Base-by-base conservation (phyloP, 2,888 invertebrate species). In the Harpalus rubripes region DNA sequence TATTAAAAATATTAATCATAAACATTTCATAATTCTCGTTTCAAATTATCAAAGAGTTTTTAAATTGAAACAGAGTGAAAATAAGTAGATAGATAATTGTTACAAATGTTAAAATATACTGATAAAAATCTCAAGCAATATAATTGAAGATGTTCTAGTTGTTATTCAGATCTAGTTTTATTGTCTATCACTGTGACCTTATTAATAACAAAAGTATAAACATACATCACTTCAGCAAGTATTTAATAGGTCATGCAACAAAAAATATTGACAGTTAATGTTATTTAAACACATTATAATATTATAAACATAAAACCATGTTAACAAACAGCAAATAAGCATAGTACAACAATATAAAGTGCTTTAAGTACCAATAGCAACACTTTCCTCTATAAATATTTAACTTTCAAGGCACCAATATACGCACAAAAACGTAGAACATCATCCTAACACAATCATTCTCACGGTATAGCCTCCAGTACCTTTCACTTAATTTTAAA, bases 371-470 rank as follows among this genome's bases (percentile, higher is more conserved):
- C 32, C 68, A 68, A 68, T 39, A 39, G 68, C 26, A 15, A 39
- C 68, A 68, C 68, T 68, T 68, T 68, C 68, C n/a, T 68, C 68
- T 39, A 68, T 68, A 68, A 68, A 68, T 68, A 68, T 68, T 39
- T 68, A 68, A 68, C 68, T 65, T 65, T 65, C 65, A 68, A 68
- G 32, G 18, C 68, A 68, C 39, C 68, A 63, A 63, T 63, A 22
- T 7, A 63, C 63, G 26, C 63, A 63, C 59, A 59, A 16, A 59
- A 22, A 26, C n/a, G 32, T 39, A 68, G 15, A 68, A 32, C 68
- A 52, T 39, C 68, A 39, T 68, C 68, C 68, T 15, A 63, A 63
- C 18, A 59, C 63, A 63, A 68, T 68, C 2, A 68, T 68, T 68
- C 68, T 68, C 68, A 68, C 68, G 68, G 68, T 68, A 39, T 39